Evolutionary conservation across 2,113 vertebrate genomes (phyloP).

Genomic region (Coturnix japonica): DNA sequence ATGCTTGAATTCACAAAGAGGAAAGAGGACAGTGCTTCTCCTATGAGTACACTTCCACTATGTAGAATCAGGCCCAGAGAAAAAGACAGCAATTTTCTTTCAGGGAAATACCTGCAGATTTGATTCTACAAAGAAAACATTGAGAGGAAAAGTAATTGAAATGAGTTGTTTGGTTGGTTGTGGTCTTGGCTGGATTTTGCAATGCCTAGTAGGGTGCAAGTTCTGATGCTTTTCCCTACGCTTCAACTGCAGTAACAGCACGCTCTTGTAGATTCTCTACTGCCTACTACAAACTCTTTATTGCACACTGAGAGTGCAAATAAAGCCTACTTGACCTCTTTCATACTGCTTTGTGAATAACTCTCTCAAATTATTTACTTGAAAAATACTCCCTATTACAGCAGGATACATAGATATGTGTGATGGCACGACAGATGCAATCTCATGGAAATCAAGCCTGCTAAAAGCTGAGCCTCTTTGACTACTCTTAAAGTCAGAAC

Average conservation of each 20-base stretch:
- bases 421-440: neutral
- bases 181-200: neutral
- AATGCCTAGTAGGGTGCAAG: neutral
- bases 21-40: neutral
- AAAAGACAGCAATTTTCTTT: neutral
- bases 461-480: neutral
- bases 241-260: neutral
- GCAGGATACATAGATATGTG: neutral
- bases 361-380: neutral
- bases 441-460: neutral
- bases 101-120: neutral
- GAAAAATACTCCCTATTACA: neutral
- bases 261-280: neutral
- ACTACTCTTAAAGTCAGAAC: neutral
- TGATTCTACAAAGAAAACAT: neutral
- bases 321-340: neutral
- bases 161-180: neutral
- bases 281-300: neutral
- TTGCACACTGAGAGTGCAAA: neutral
- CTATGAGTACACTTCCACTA: neutral
- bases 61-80: neutral
- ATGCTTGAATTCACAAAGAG: constrained; percentile 3
- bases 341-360: neutral
- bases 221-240: neutral
- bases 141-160: neutral